Evolutionary conservation across 2,888 invertebrate genomes (phyloP).

Genomic region (Lepeophtheirus nordmannii): DNA sequence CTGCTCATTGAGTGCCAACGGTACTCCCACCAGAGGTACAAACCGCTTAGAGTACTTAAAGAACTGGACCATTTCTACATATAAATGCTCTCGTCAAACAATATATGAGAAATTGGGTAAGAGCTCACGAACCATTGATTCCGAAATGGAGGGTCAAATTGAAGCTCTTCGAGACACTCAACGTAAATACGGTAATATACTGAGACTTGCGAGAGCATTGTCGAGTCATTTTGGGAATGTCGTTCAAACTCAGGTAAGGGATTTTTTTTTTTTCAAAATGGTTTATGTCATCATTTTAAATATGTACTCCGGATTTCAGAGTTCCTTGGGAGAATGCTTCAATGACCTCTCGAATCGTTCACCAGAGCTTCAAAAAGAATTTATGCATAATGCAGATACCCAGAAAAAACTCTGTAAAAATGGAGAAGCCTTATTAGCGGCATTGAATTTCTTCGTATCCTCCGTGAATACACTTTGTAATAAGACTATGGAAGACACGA

Average conservation of each 20-base stretch:
- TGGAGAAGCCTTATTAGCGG: constrained; percentile 77
- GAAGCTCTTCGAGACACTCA: constrained; percentile 84
- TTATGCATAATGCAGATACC: constrained; percentile 86
- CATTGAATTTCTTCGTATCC: constrained; percentile 88
- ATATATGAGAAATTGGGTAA: constrained; percentile 87
- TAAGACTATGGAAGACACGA: constrained; percentile 92
- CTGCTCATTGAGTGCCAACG: neutral
- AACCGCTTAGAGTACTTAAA: constrained; percentile 80
- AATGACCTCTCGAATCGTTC: constrained; percentile 89
- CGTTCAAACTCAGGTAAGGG: constrained; percentile 52
- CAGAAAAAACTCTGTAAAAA: constrained; percentile 82
- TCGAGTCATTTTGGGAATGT: constrained; percentile 76
- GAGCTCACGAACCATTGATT: constrained; percentile 71
- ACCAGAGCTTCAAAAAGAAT: constrained; percentile 84
- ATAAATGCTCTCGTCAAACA: constrained; percentile 91
- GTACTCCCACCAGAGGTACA: constrained; percentile 16
- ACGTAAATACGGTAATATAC: constrained; percentile 70
- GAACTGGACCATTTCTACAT: constrained; percentile 94
- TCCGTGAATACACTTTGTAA: constrained; percentile 88
- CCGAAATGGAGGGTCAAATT: constrained; percentile 83
- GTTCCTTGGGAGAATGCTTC: constrained; percentile 79
- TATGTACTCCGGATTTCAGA: constrained; percentile 39
- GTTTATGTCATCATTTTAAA: neutral
- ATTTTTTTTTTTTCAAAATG: neutral
- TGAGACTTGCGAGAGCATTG: constrained; percentile 67